These are phyloP conservation scores for Cataglyphis rosenhaueri DNA, from an alignment of 2,888 invertebrate genomes.

Conservation along the genomic window DNA sequence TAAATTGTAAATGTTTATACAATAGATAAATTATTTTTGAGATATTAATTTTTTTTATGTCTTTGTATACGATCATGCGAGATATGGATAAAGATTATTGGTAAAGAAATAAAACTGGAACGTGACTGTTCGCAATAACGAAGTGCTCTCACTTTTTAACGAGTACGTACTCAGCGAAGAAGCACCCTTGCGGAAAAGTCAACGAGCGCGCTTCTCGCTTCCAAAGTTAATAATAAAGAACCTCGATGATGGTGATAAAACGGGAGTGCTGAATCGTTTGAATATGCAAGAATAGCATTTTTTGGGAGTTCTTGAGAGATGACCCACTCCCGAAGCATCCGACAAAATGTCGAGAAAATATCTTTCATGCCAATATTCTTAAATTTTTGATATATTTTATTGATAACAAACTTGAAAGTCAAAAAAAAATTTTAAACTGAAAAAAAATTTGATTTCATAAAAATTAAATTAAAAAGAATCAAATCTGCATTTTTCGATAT, in stretches of 20 bases:
- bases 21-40: neutral
- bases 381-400: too few species aligned
- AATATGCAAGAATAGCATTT: slow-evolving; percentile 75
- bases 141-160: slow-evolving; percentile 68
- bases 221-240: slow-evolving; percentile 42
- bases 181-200: slow-evolving; percentile 60
- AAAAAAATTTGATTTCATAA: neutral
- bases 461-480: too few species aligned
- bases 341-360: neutral
- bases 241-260: slow-evolving; percentile 7
- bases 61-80: neutral
- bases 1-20: neutral
- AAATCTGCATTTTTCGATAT: too few species aligned
- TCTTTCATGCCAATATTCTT: neutral
- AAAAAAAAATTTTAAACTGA: neutral
- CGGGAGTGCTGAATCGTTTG: slow-evolving; percentile 73
- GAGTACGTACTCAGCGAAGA: slow-evolving; percentile 52
- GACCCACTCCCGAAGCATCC: neutral
- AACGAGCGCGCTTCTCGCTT: slow-evolving; percentile 58
- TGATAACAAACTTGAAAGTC: neutral
- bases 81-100: neutral
- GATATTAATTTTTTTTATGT: neutral
- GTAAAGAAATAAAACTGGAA: slow-evolving; percentile 74
- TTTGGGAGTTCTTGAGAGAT: neutral
- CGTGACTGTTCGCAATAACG: slow-evolving; percentile 70